A percentile compares a stretch with the other conserved stretches of the same genome.
These are phyloP conservation scores for Pseudochirops cupreus DNA, from an alignment of 2,797 vertebrate species.

Conservation along the genomic window DNA sequence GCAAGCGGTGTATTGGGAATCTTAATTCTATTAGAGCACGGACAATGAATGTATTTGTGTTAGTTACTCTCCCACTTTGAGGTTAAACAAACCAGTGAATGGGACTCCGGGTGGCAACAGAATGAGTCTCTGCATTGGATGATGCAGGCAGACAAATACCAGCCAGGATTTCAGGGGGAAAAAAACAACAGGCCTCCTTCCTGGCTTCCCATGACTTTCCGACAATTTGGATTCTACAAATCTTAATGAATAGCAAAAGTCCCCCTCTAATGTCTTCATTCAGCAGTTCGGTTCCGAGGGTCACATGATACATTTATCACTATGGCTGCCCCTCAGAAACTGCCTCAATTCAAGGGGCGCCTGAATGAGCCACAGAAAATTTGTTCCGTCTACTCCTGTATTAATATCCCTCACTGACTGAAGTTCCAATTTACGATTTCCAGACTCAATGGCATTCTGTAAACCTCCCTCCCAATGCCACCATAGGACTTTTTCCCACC, in stretches of 20 bases:
- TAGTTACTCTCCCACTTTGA: conserved; percentile 82
- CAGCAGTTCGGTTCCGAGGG: conserved; percentile 53
- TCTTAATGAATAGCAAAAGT: conserved; percentile 61
- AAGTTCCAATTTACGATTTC: conserved; percentile 74
- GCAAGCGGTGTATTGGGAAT: conserved; percentile 77
- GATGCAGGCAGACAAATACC: conserved; percentile 75
- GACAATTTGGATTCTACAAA: conserved; percentile 58
- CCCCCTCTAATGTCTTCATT: conserved; percentile 68
- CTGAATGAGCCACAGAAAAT: conserved; percentile 70
- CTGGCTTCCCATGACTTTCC: conserved; percentile 71
- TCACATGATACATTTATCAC: conserved; percentile 63
- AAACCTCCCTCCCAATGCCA: conserved; percentile 68
- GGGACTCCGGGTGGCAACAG: conserved; percentile 78
- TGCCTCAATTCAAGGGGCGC: conserved; percentile 52
- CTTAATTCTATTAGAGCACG: conserved; percentile 81
- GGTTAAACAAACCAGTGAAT: conserved; percentile 82
- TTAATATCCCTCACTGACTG: conserved; percentile 64
- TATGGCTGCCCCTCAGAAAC: conserved; percentile 75
- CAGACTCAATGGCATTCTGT: conserved; percentile 70
- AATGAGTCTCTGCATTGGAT: conserved; percentile 73
- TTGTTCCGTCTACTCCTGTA: conserved; percentile 62
- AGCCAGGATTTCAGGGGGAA: conserved; percentile 58
- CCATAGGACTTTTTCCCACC: conserved; percentile 59
- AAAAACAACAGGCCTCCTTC: conserved; percentile 68
- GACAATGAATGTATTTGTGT: conserved; percentile 81